Evolutionary conservation across 2,888 invertebrate genomes (phyloP).

Genomic region (Hyposoter didymator): DNA sequence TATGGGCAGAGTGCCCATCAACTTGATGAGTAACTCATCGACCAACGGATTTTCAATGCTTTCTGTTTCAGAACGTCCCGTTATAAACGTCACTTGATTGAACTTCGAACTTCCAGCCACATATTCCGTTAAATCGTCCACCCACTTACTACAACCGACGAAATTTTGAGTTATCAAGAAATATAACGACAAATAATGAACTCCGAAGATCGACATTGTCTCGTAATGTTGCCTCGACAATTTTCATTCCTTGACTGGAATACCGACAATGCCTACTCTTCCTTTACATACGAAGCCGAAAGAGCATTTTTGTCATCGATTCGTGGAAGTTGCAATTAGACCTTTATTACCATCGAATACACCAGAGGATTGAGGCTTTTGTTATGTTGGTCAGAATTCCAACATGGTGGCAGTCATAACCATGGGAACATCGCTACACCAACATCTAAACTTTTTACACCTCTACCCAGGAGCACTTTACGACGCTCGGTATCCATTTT

Average conservation of each 20-base stretch:
- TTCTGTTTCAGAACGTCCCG: background rate
- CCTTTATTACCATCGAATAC: background rate
- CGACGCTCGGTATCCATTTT: no score
- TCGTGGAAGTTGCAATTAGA: no score
- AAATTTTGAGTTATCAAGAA: background rate
- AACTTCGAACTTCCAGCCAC: background rate
- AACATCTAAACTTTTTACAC: no score
- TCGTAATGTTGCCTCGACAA: background rate
- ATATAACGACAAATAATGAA: background rate
- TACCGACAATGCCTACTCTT: no score
- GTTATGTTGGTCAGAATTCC: no score
- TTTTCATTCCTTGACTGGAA: background rate
- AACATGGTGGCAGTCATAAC: no score
- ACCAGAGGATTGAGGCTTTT: background rate
- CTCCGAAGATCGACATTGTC: background rate
- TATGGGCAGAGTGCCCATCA: background rate
- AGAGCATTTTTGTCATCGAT: background rate
- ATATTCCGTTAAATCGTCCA: slow-evolving; percentile 29
- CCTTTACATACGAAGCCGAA: background rate
- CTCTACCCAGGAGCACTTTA: no score
- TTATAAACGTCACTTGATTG: background rate
- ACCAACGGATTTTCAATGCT: background rate
- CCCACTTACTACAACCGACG: slow-evolving; percentile 2
- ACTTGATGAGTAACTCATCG: slow-evolving; percentile 6
- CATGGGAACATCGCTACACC: no score